Percentiles rank a stretch among this genome's conserved stretches.
These are phyloP conservation scores for Pterostichus madidus DNA, from an alignment of 2,888 invertebrate species.

Conservation along the genomic window DNA sequence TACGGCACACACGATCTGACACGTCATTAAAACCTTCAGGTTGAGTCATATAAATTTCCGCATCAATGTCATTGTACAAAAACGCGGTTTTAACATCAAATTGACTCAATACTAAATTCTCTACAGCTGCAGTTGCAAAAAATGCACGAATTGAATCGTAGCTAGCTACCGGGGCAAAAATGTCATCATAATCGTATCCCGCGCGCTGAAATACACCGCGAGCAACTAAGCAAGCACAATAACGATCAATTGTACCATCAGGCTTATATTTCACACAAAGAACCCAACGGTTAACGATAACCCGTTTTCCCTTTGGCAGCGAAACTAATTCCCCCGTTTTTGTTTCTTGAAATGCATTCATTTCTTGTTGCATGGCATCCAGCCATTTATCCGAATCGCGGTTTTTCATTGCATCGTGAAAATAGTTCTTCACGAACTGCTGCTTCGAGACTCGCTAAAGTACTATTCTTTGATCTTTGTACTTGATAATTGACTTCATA, in stretches of 20 bases:
- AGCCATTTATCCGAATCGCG: conserved; percentile 68
- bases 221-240: conserved; percentile 70
- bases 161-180: conserved; percentile 67
- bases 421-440: conserved; percentile 16
- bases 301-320: conserved; percentile 64
- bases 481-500: conserved; percentile 34
- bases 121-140: conserved; percentile 66
- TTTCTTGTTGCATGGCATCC: conserved; percentile 68
- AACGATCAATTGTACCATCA: conserved; percentile 66
- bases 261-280: conserved; percentile 64
- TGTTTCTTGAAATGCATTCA: conserved; percentile 58
- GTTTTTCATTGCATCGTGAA: conserved; percentile 58
- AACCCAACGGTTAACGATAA: conserved; percentile 58
- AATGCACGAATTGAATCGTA: conserved; percentile 64
- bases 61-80: conserved; percentile 63
- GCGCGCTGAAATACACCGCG: conserved; percentile 65
- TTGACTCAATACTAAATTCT: conserved; percentile 67
- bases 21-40: conserved; percentile 36
- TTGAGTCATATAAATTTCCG: conserved; percentile 66
- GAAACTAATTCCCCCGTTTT: conserved; percentile 59
- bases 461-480: conserved; percentile 49
- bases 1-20: no score
- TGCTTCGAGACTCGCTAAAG: conserved; percentile 56
- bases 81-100: conserved; percentile 68
- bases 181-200: conserved; percentile 68